Base-by-base conservation (phyloP, 2,888 invertebrate genomes). In the Tuta absoluta region DNA sequence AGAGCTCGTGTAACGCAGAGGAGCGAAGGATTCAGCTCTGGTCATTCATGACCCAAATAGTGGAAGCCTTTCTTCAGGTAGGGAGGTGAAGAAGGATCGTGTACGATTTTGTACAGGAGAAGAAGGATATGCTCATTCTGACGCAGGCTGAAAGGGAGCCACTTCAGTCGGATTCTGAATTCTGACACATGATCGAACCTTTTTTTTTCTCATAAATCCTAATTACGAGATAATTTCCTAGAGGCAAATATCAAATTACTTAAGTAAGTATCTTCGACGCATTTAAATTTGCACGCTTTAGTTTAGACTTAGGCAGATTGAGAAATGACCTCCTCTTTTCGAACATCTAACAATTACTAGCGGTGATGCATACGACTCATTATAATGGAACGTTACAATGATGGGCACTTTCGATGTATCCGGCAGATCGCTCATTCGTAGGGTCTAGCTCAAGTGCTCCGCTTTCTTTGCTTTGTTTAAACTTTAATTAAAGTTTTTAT, bases 331-430 rank as follows among this genome's bases (percentile, higher is more conserved):
- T 24, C 28, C 24, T 56, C 17, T 24, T 56, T 19, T 33, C n/a
- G 33, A 17, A 37, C 12, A 58, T 37, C 58, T 58, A 38, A 60
- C 60, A 60, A 60, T 45, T 60, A 45, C 45, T 21, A n/a, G 45
- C 23, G 33, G 60, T 60, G 60, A 60, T 60, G 60, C 60, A 60
- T 60, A 45, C n/a, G 60, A 23, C 61, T 61, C 49, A 61, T 61
- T 61, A 61, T 41, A 61, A 61, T 61, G 19, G 62, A 51, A 24
- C 62, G 53, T 38, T 49, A 19, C 63, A 77, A 79, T 84, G 85
- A 82, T 80, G 84, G 76, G 80, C 83, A 87, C 90, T 90, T 90
- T 90, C 88, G 84, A 84, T 87, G 88, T 80, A 85, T 91, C 90
- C 91, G 89, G 89, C 89, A 89, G 81, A 78, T 81, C 80, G 77